A percentile compares a stretch with the other conserved stretches of the same genome.
Evolutionary conservation across 2,797 vertebrate species (phyloP).

Genomic region (Squalus acanthias): DNA sequence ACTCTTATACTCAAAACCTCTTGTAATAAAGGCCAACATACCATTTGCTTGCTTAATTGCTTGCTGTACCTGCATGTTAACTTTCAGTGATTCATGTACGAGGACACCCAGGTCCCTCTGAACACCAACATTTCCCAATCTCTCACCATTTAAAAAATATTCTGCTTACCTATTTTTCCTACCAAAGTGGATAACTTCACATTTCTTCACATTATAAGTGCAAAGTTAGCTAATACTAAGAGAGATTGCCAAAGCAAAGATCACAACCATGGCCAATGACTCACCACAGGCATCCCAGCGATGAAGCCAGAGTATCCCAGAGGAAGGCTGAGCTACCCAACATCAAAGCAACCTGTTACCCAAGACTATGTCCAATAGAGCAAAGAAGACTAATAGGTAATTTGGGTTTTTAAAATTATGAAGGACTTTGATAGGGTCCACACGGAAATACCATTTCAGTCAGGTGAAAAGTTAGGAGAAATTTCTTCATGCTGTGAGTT

Average conservation of each 20-base stretch:
- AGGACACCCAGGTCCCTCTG: no score
- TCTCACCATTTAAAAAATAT: no score
- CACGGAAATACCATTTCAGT: not conserved
- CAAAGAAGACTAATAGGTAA: not conserved
- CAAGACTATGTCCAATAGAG: not conserved
- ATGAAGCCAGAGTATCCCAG: not conserved
- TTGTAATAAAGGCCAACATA: no score
- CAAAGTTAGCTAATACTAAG: not conserved
- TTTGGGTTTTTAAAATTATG: not conserved
- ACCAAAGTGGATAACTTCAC: no score
- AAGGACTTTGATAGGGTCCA: not conserved
- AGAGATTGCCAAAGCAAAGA: not conserved
- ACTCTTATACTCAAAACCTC: no score
- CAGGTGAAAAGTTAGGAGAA: not conserved
- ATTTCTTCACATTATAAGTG: not conserved
- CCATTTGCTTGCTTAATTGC: no score
- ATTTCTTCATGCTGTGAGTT: not conserved
- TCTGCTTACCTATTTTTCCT: no score
- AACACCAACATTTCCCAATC: no score
- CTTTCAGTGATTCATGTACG: no score
- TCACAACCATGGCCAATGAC: no score
- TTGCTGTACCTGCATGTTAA: no score
- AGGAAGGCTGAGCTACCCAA: not conserved
- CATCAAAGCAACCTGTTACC: not conserved
- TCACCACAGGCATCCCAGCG: not conserved